Evolutionary conservation across 2,113 vertebrate genomes (phyloP).

Genomic region (Excalfactoria chinensis): DNA sequence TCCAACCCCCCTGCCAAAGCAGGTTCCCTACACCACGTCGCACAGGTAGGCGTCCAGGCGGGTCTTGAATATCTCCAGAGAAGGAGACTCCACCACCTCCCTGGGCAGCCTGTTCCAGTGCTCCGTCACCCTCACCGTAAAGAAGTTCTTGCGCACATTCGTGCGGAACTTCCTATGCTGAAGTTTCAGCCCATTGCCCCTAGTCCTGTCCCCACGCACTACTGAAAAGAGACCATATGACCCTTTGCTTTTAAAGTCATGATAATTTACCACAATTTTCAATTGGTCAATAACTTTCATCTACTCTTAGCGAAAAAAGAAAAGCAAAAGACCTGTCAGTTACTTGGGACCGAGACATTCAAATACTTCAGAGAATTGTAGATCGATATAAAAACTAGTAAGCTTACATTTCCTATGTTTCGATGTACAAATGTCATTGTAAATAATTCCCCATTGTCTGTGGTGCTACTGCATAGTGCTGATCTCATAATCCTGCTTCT

Average conservation of each 20-base stretch:
- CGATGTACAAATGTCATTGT: background rate
- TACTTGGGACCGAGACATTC: background rate
- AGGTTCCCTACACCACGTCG: too few relatives aligned
- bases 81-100: too few relatives aligned
- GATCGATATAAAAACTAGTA: background rate
- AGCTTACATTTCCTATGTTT: background rate
- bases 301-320: background rate
- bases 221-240: too few relatives aligned
- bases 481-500: background rate
- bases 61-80: too few relatives aligned
- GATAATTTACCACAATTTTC: background rate
- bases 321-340: background rate
- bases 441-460: background rate
- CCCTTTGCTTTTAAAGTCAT: background rate
- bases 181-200: too few relatives aligned
- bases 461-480: background rate
- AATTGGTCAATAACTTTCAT: background rate
- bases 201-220: too few relatives aligned
- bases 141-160: too few relatives aligned
- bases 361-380: background rate
- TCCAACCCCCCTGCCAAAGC: too few relatives aligned
- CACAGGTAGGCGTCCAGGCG: too few relatives aligned
- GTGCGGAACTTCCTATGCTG: too few relatives aligned
- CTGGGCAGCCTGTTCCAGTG: too few relatives aligned
- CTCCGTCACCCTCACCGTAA: too few relatives aligned